These are phyloP conservation scores for Drosophila pseudoananassae DNA, from an alignment of 1,140 invertebrate genomes.

Conservation along the genomic window DNA sequence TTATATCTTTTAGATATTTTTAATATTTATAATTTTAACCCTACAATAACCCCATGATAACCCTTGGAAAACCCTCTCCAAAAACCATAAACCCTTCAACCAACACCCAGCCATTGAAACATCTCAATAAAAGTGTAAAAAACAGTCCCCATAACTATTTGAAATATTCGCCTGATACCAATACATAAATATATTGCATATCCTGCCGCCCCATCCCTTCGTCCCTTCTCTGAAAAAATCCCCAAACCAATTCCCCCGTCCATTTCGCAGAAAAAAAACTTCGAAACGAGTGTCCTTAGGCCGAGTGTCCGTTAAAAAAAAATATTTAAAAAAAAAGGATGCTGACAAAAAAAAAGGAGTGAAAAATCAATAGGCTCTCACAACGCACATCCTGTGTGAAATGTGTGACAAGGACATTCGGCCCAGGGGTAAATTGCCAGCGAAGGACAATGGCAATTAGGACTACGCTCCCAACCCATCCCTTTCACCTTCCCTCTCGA, in stretches of 20 bases:
- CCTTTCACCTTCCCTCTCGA: background rate
- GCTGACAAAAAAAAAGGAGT: background rate
- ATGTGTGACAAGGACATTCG: constrained; percentile 60
- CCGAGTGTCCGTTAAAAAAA: constrained; percentile 5
- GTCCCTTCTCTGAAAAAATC: background rate
- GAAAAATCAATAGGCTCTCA: constrained; percentile 69
- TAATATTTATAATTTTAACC: too few species aligned
- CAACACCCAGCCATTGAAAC: too few species aligned
- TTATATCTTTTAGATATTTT: too few species aligned
- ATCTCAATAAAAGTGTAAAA: too few species aligned
- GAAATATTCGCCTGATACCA: constrained; percentile 9
- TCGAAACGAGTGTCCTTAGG: constrained; percentile 32
- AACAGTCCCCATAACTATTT: background rate
- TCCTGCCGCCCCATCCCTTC: too few species aligned
- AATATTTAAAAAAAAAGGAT: constrained; percentile 3
- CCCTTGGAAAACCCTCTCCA: too few species aligned
- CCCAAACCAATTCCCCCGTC: background rate
- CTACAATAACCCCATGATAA: too few species aligned
- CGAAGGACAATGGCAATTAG: constrained; percentile 59
- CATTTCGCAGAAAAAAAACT: constrained; percentile 7
- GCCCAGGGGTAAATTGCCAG: constrained; percentile 33
- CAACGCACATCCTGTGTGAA: constrained; percentile 46
- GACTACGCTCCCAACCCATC: background rate
- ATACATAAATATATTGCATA: background rate
- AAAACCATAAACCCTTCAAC: too few species aligned